Conservation (phyloP, 2,797 vertebrate genomes). For the Leptoclinus maculatus region DNA sequence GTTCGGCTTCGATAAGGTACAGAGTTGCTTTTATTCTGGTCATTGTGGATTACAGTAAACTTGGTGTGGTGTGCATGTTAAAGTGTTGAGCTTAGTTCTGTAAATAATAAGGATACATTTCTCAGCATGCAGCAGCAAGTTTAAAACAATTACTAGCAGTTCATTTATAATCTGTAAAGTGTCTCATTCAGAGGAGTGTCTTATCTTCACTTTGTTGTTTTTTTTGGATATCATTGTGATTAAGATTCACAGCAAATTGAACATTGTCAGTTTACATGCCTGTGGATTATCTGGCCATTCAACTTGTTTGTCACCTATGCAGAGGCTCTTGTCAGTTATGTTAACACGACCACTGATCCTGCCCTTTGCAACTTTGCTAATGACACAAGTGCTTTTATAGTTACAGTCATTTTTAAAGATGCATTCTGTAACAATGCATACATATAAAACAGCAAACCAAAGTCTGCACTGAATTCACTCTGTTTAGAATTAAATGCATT, state of each 20-base stretch:
- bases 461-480: neutral
- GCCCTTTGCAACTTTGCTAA: neutral
- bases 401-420: neutral
- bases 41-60: neutral
- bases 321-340: slow-evolving; percentile 58
- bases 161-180: neutral
- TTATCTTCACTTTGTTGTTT: slow-evolving; percentile 1
- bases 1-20: slow-evolving; percentile 42
- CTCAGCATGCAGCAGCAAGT: neutral
- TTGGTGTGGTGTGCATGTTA: neutral
- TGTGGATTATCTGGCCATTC: slow-evolving; percentile 67
- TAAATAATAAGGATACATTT: neutral
- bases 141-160: neutral
- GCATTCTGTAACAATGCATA: neutral
- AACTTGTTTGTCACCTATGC: slow-evolving; percentile 65
- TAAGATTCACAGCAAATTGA: slow-evolving; percentile 31
- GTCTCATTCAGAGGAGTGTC: neutral
- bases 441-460: neutral
- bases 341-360: slow-evolving; percentile 24
- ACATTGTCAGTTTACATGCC: slow-evolving; percentile 58
- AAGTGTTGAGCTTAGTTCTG: neutral
- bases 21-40: slow-evolving; percentile 18
- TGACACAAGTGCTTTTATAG: neutral
- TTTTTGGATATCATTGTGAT: slow-evolving; percentile 7
- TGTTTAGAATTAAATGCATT: neutral